Evolutionary conservation across 2,888 invertebrate genomes (phyloP).

Genomic region (Apamea sordens): DNA sequence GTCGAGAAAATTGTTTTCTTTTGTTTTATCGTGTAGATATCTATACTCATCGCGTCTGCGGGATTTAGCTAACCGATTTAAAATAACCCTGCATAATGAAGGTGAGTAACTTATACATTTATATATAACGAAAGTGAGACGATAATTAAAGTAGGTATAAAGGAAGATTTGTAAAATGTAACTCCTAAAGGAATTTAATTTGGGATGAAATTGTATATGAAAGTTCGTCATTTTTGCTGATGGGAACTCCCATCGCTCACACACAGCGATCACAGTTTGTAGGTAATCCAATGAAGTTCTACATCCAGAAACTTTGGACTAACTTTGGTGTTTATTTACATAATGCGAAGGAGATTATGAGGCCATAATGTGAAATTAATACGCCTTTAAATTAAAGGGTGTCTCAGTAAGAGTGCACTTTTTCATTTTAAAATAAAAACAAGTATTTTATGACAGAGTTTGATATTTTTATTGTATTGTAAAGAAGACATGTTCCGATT

Average conservation of each 20-base stretch:
- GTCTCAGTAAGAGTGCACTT: too few relatives aligned
- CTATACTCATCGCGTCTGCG: too few relatives aligned
- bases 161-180: background rate
- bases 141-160: background rate
- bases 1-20: too few relatives aligned
- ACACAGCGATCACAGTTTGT: background rate
- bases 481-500: too few relatives aligned
- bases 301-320: background rate
- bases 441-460: too few relatives aligned
- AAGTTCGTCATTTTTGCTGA: background rate
- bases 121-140: too few relatives aligned
- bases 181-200: background rate
- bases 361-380: slow-evolving; percentile 16
- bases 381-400: background rate
- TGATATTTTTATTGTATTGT: too few relatives aligned
- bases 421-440: too few relatives aligned
- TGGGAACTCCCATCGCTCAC: background rate
- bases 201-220: background rate
- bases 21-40: too few relatives aligned
- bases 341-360: background rate
- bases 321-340: slow-evolving; percentile 5
- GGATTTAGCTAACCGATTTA: too few relatives aligned
- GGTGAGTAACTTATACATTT: background rate
- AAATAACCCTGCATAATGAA: background rate
- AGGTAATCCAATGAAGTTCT: slow-evolving; percentile 3